Evolutionary conservation across 2,113 vertebrate species (phyloP), one percentile per base, ranked within the genome.

Genomic region (Megaceryle torquata): DNA sequence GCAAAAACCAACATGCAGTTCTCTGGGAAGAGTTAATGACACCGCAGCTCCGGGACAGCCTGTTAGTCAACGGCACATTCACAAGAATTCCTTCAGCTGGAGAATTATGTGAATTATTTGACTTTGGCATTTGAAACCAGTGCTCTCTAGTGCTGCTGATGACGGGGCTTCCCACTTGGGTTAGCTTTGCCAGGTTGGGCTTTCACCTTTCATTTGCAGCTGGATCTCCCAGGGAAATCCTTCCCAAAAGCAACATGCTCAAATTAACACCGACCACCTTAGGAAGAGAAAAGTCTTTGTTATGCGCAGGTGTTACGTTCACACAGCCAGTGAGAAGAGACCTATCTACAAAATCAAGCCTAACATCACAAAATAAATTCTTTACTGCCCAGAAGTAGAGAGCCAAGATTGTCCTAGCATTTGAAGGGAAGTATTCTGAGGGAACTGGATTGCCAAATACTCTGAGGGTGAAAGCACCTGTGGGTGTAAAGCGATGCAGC

Each of bases 1-100:
- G 93, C 90, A 95, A 77, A 88, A 37, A 93, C 88, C 95, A 94
- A 50, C 92, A 95, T 96, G 96, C 96, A 97, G 86, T 50, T 33
- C 82, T 70, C 63, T 6, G 19, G 82, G 25, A 50, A 44, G 67
- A 29, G 67, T 88, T 90, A 97, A 95, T 19, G 90, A 91, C 89
- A 69, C 9, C 0, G 20, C 79, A 81, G 82, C 54, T 85, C 70
- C 64, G 68, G 3, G 15, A 61, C 57, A 63, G 68, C 37, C 82
- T 81, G 93, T 93, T 93, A 97, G 96, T 86, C 81, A 75, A 24
- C 68, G 60, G 46, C 93, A 85, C 8, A 13, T 29, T 54, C 15
- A 31, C 74, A 86, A 75, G 64, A 78, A 92, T 84, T 91, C 92
- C 77, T 94, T 25, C 54, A 33, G 69, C n/a, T 21, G 5, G 15